Base-by-base conservation (phyloP, 2,888 invertebrate genomes). In the Caenorhabditis macrosperma region DNA sequence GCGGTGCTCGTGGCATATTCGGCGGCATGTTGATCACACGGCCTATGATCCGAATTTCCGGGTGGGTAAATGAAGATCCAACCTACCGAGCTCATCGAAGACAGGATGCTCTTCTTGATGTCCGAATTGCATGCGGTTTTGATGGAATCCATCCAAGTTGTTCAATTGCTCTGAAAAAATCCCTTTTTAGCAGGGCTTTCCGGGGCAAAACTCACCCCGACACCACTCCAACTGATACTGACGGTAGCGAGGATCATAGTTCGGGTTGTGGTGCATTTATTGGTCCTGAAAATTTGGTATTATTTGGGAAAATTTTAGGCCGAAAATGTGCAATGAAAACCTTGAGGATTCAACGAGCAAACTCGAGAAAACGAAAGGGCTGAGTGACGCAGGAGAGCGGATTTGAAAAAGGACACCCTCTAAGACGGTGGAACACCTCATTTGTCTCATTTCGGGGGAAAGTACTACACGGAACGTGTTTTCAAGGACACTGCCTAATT, bases 361-460 rank as follows among this genome's bases (percentile, higher is more conserved):
- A 38, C 9, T 38, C 12, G 38, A 38, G n/a, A 26, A 48, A 7
- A 2, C 28, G n/a, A n/a, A 26, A 52, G 52, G n/a, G 28, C 2
- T 26, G n/a, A 52, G 52, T 9, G 26, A 9, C 15, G 24, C 5
- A 24, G 4, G 46, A 50, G 17, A 50, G 26, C n/a, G 38, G 33
- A 52, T 7, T 20, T 44, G 10, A 33, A 35, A 57, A 28, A 46
- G 50, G 30, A 52, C 57, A 57, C 24, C 50, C 30, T 28, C 30
- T 20, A 20, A 28, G 17, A 44, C 17, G 44, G 26, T 20, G 28
- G 66, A 67, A 67, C 67, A 67, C 57, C 67, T 67, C 55, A 57
- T 67, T 55, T 57, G 26, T 46, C 57, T 41, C 46, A 48, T 68
- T 68, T 57, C 22, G 4, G 10, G 52, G 15, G 28, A 28, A 35